These are phyloP conservation scores for Crax fasciolata DNA, from an alignment of 2,797 vertebrate genomes.

Conservation along the genomic window DNA sequence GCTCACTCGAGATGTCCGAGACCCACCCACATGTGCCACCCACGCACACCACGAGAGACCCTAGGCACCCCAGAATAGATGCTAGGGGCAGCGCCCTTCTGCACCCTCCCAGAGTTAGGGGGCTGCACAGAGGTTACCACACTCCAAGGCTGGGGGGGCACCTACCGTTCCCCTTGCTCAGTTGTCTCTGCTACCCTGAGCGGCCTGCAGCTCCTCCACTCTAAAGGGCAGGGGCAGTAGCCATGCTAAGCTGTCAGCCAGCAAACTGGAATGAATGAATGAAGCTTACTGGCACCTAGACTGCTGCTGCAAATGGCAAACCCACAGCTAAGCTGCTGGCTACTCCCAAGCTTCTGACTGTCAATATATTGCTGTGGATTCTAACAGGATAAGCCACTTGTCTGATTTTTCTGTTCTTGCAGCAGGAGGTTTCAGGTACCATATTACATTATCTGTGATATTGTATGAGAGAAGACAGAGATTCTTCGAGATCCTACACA, in stretches of 20 bases:
- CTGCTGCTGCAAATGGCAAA: background rate
- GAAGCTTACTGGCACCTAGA: background rate
- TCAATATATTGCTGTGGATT: fast-evolving
- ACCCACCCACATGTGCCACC: background rate
- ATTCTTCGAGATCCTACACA: background rate
- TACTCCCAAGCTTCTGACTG: background rate
- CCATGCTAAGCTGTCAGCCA: background rate
- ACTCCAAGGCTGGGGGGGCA: background rate
- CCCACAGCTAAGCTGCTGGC: fast-evolving
- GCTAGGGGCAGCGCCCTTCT: background rate
- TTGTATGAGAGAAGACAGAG: fast-evolving
- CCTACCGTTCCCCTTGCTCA: fast-evolving
- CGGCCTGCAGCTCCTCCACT: background rate
- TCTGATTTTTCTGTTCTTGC: background rate
- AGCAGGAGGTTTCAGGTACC: background rate
- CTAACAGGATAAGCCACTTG: fast-evolving
- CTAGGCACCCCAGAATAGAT: too few species aligned
- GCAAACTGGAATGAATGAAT: fast-evolving
- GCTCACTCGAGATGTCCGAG: background rate
- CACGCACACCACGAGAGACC: background rate
- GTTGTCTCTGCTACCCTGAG: background rate
- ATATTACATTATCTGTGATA: fast-evolving
- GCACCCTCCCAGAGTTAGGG: background rate
- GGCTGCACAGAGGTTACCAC: background rate
- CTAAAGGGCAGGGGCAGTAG: background rate